These are phyloP conservation scores for Cydia splendana DNA, from an alignment of 1,140 invertebrate species.

Conservation along the genomic window DNA sequence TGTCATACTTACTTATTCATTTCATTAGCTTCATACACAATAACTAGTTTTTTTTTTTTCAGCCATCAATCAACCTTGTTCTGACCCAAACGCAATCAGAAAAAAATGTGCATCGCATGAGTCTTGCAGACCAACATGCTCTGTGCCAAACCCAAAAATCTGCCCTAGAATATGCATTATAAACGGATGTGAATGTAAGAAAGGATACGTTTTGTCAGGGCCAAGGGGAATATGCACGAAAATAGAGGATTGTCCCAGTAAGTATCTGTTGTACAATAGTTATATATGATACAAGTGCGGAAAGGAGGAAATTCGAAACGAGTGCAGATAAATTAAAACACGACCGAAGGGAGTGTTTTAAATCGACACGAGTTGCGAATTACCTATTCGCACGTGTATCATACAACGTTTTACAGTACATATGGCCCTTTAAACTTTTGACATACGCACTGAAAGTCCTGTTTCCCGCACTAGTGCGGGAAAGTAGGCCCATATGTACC, in stretches of 20 bases:
- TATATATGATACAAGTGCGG: no score
- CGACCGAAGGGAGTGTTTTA: no score
- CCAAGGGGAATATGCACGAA: slow-evolving; percentile 35
- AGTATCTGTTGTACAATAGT: background rate
- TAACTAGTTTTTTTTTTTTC: background rate
- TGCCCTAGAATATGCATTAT: slow-evolving; percentile 35
- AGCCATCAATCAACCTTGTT: slow-evolving; percentile 41
- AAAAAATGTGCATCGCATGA: slow-evolving; percentile 37
- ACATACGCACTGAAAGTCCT: no score
- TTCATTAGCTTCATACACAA: background rate
- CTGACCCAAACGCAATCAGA: slow-evolving; percentile 44
- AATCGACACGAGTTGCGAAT: no score
- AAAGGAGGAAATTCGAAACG: no score
- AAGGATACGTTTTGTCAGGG: slow-evolving; percentile 39
- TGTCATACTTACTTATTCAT: no score
- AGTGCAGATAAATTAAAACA: no score
- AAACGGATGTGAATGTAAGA: slow-evolving; percentile 44
- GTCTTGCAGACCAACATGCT: slow-evolving; percentile 42
- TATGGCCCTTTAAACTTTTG: no score
- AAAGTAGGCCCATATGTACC: no score
- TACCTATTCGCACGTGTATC: no score
- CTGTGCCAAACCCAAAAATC: slow-evolving; percentile 34
- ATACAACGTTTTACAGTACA: no score
- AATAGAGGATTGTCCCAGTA: slow-evolving; percentile 40
- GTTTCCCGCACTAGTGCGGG: no score